A percentile compares a stretch with the other conserved stretches of the same genome.
phyloP scores from a whole-genome alignment of 2,888 invertebrate genomes.

The Crocallis elinguaria region DNA sequence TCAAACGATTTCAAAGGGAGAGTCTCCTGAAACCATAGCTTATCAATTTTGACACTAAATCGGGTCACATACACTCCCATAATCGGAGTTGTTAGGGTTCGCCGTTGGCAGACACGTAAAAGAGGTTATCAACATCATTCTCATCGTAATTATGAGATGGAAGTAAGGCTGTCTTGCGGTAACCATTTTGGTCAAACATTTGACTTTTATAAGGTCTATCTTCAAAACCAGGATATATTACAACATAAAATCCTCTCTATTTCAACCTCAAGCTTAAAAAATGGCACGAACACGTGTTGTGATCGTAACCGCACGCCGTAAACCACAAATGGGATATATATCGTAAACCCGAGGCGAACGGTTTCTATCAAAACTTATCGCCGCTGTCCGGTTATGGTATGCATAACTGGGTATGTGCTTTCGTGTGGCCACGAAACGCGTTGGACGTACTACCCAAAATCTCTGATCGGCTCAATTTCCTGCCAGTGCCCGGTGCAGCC shows the following conservation, averaged over 20 bases:
- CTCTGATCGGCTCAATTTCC: too few relatives aligned
- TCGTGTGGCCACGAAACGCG: slow-evolving; percentile 38
- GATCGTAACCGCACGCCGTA: slow-evolving; percentile 32
- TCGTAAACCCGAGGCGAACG: slow-evolving; percentile 45
- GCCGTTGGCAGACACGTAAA: too few relatives aligned
- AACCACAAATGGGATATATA: slow-evolving; percentile 33
- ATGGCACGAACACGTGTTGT: slow-evolving; percentile 27
- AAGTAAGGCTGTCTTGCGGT: too few relatives aligned
- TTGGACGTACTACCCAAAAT: background rate
- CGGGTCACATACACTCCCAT: too few relatives aligned
- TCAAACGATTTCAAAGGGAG: too few relatives aligned
- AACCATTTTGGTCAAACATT: too few relatives aligned
- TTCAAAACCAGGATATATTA: background rate
- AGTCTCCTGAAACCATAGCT: too few relatives aligned
- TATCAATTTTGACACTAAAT: too few relatives aligned
- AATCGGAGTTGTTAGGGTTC: too few relatives aligned
- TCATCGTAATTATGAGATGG: too few relatives aligned
- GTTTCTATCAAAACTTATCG: slow-evolving; percentile 51
- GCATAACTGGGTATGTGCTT: slow-evolving; percentile 34
- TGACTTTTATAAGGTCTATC: background rate
- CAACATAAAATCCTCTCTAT: background rate
- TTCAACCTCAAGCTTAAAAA: slow-evolving; percentile 16
- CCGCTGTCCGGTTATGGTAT: slow-evolving; percentile 48
- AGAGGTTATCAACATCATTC: too few relatives aligned
- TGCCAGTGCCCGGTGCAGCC: too few relatives aligned